These are phyloP conservation scores for Caenorhabditis afra DNA, from an alignment of 2,888 invertebrate genomes.

Conservation along the genomic window DNA sequence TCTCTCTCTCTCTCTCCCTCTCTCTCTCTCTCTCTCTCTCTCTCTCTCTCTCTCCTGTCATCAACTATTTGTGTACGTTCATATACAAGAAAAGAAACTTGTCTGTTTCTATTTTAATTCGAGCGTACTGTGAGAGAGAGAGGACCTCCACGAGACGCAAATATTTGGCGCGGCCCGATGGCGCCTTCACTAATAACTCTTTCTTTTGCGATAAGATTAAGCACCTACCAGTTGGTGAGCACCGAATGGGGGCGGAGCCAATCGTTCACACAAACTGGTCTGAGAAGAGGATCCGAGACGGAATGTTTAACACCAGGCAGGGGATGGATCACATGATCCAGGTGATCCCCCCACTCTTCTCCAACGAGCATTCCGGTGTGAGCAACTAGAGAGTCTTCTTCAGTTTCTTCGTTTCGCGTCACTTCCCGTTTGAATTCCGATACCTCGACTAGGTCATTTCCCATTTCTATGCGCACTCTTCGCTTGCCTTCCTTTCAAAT, in stretches of 20 bases:
- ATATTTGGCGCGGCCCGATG: slow-evolving; percentile 50
- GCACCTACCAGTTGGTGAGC: slow-evolving; percentile 49
- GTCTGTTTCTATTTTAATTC: slow-evolving; percentile 48
- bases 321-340: slow-evolving; percentile 40
- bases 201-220: slow-evolving; percentile 41
- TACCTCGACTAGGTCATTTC: slow-evolving; percentile 22
- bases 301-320: slow-evolving; percentile 39
- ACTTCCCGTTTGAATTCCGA: slow-evolving; percentile 24
- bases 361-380: slow-evolving; percentile 13
- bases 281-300: slow-evolving; percentile 5
- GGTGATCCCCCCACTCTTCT: slow-evolving; percentile 32
- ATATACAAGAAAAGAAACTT: slow-evolving; percentile 25
- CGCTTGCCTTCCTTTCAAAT: not conserved
- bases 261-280: slow-evolving; percentile 52
- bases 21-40: slow-evolving; percentile 10
- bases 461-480: not conserved
- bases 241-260: slow-evolving; percentile 26
- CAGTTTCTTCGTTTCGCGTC: slow-evolving; percentile 6
- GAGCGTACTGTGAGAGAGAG: slow-evolving; percentile 19
- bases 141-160: slow-evolving; percentile 56
- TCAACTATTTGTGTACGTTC: slow-evolving; percentile 16
- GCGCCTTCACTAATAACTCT: slow-evolving; percentile 49
- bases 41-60: slow-evolving; percentile 27
- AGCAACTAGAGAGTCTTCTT: not conserved
- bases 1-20: slow-evolving; percentile 28